A percentile compares a stretch with the other conserved stretches of the same genome.
phyloP scores from a whole-genome alignment of 1,140 invertebrate genomes.

The Spodoptera frugiperda region DNA sequence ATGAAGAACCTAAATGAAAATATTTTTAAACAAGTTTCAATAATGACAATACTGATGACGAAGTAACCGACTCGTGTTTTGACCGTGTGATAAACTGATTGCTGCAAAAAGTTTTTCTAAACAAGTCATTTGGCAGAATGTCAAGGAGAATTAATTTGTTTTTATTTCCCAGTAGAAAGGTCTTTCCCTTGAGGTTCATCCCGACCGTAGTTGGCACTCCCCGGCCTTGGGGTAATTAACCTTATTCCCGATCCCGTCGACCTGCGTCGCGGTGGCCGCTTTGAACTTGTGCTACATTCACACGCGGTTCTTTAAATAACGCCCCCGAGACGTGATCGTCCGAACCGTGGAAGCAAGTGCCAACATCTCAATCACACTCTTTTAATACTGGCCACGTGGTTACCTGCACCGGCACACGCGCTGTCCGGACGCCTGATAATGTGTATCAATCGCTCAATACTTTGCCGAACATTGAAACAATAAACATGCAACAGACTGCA shows the following conservation, averaged over 20 bases:
- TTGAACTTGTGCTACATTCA: slow-evolving; percentile 81
- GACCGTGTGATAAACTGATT: slow-evolving; percentile 15
- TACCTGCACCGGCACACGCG: slow-evolving; percentile 31
- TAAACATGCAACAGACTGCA: background rate
- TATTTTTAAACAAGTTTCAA: slow-evolving; percentile 13
- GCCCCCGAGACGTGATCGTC: slow-evolving; percentile 57
- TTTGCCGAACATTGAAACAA: background rate
- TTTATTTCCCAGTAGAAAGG: slow-evolving; percentile 55
- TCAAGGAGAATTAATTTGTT: slow-evolving; percentile 51
- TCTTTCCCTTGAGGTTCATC: slow-evolving; percentile 37
- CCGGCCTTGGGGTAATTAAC: slow-evolving; percentile 79
- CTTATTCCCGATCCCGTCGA: slow-evolving; percentile 68
- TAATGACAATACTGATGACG: slow-evolving; percentile 10
- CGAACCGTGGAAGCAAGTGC: slow-evolving; percentile 61
- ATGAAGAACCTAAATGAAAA: background rate
- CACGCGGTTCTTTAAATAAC: slow-evolving; percentile 72
- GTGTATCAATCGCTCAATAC: background rate
- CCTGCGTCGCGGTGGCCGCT: slow-evolving; percentile 63
- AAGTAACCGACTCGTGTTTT: slow-evolving; percentile 9
- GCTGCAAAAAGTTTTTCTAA: slow-evolving; percentile 19
- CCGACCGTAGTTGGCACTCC: slow-evolving; percentile 52
- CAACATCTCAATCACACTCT: slow-evolving; percentile 68
- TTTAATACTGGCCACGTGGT: slow-evolving; percentile 71
- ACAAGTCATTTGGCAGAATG: slow-evolving; percentile 54
- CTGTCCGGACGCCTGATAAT: background rate